Conservation (phyloP, 1,140 invertebrate genomes). For the Heliconius hewitsoni region DNA sequence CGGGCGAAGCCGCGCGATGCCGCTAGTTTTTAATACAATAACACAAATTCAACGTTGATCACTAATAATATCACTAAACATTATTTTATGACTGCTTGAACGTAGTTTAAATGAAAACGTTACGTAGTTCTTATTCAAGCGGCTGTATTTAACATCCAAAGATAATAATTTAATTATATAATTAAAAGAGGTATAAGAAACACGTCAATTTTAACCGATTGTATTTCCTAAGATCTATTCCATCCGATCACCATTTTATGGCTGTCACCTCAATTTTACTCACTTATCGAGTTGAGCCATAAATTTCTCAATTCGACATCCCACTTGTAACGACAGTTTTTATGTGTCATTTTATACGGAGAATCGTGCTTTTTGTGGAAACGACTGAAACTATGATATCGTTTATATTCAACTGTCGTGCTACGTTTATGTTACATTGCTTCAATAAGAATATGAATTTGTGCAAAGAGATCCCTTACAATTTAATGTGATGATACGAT, state of each 20-base stretch:
- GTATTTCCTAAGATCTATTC: background rate
- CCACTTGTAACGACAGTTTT: constrained; percentile 15
- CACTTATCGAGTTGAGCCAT: background rate
- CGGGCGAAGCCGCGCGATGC: too few species aligned
- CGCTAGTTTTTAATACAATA: too few species aligned
- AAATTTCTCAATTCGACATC: constrained; percentile 18
- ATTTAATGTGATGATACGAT: background rate
- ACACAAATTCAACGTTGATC: too few species aligned
- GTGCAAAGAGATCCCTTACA: background rate
- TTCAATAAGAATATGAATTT: background rate
- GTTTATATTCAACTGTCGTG: constrained; percentile 31
- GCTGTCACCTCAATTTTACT: constrained; percentile 6
- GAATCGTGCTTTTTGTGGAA: constrained; percentile 16
- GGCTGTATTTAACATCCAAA: too few species aligned
- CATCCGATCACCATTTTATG: background rate
- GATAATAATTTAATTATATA: too few species aligned
- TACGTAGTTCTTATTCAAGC: too few species aligned
- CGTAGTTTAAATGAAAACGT: too few species aligned
- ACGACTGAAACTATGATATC: constrained; percentile 13
- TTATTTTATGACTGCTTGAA: too few species aligned
- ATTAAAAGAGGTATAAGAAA: too few species aligned
- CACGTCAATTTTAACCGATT: background rate
- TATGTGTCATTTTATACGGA: constrained; percentile 23
- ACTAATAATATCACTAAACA: too few species aligned
- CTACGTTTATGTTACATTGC: constrained; percentile 24